These are phyloP conservation scores for Hemiprocne comata DNA, from an alignment of 2,113 vertebrate genomes.

Conservation along the genomic window DNA sequence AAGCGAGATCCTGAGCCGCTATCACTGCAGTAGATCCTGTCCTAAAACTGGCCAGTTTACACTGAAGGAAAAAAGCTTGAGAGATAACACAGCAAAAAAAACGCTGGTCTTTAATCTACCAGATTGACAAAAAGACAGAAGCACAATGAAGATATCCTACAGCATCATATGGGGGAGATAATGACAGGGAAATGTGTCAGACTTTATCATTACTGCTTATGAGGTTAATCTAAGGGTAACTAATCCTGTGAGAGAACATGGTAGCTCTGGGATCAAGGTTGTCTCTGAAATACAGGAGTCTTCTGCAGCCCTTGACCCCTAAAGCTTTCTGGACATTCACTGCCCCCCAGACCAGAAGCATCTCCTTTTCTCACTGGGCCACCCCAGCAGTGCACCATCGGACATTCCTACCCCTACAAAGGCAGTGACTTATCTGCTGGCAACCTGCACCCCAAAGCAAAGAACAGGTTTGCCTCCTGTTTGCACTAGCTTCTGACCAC, in stretches of 20 bases:
- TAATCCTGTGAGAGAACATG: slow-evolving; percentile 2
- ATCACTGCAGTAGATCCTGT: not conserved
- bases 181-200: slow-evolving; percentile 15
- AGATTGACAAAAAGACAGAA: slow-evolving; percentile 10
- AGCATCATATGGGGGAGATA: not conserved
- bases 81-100: not conserved
- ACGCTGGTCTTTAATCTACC: not conserved
- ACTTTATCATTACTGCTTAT: slow-evolving; percentile 46
- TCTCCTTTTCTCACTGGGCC: not conserved
- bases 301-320: not conserved
- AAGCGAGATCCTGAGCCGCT: not conserved
- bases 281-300: not conserved
- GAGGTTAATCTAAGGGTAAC: slow-evolving; percentile 40
- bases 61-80: not conserved
- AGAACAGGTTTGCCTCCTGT: not conserved
- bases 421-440: not conserved
- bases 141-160: not conserved
- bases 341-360: not conserved
- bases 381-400: not conserved
- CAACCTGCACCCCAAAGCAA: not conserved
- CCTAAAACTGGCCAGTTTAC: not conserved
- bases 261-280: not conserved
- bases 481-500: not conserved
- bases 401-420: not conserved
- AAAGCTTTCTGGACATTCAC: not conserved